Percentiles rank a stretch among this genome's conserved stretches.
phyloP scores from a whole-genome alignment of 2,888 invertebrate species.

The Scaptomyza tumidula region DNA sequence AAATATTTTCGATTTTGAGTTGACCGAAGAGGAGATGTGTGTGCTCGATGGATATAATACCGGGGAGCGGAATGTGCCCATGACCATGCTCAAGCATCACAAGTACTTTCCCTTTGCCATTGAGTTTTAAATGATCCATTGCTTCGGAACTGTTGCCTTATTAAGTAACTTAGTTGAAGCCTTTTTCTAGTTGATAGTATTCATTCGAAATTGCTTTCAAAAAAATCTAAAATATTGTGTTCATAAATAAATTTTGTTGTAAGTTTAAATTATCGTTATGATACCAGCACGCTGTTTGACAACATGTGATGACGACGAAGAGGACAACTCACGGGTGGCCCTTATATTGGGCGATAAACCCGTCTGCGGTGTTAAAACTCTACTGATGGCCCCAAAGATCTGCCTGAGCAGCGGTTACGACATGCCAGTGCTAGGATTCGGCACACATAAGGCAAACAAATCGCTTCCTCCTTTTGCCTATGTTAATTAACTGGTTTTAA shows the following conservation, averaged over 20 bases:
- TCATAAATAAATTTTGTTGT: constrained; percentile 18
- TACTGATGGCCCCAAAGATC: constrained; percentile 85
- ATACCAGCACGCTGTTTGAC: constrained; percentile 55
- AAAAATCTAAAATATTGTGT: constrained; percentile 8
- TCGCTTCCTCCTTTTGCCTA: neutral
- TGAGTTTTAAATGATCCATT: constrained; percentile 72
- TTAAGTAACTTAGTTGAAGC: neutral
- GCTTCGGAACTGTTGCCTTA: neutral
- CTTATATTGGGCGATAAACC: constrained; percentile 56
- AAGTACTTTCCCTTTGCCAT: constrained; percentile 83
- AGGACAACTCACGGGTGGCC: constrained; percentile 44
- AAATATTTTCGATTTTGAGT: constrained; percentile 86
- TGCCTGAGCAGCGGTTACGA: constrained; percentile 87
- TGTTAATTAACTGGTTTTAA: neutral
- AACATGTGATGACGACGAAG: constrained; percentile 53
- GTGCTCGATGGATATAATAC: constrained; percentile 85
- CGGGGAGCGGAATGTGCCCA: constrained; percentile 77
- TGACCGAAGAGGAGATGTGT: constrained; percentile 85
- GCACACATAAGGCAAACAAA: constrained; percentile 85
- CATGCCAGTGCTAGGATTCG: constrained; percentile 89
- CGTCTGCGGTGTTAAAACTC: constrained; percentile 40
- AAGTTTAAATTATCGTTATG: constrained; percentile 34
- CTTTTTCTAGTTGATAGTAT: constrained; percentile 2
- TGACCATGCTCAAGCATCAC: constrained; percentile 78
- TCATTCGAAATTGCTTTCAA: constrained; percentile 19